Conservation (phyloP, 2,113 vertebrate species). For the Trematocara nigrifrons region DNA sequence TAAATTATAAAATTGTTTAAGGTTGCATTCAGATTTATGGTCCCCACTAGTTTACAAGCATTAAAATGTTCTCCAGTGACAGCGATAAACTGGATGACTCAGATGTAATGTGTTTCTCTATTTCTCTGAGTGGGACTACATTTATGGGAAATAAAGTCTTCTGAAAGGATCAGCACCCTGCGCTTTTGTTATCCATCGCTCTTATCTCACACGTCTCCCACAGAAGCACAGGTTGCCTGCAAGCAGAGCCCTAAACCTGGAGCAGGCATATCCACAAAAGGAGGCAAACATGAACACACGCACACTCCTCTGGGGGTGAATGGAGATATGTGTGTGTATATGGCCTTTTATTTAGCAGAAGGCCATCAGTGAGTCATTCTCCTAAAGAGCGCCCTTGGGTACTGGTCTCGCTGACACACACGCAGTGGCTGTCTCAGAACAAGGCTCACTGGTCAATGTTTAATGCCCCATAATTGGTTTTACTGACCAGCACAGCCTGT, state of each 20-base stretch:
- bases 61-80: background rate
- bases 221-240: background rate
- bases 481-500: slow-evolving; percentile 13
- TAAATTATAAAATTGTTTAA: background rate
- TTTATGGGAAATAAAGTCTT: slow-evolving; percentile 3
- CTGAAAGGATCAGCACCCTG: slow-evolving; percentile 17
- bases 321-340: background rate
- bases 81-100: background rate
- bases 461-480: slow-evolving; percentile 47
- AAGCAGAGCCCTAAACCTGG: slow-evolving; percentile 7
- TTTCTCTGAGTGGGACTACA: background rate
- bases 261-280: background rate
- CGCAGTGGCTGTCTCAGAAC: background rate
- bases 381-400: slow-evolving; percentile 17
- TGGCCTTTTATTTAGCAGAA: slow-evolving; percentile 36
- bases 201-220: background rate
- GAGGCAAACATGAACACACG: background rate
- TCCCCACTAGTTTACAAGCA: background rate
- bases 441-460: slow-evolving; percentile 40
- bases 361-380: slow-evolving; percentile 41
- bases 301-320: background rate
- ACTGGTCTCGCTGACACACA: background rate
- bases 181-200: slow-evolving; percentile 1
- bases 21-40: background rate
- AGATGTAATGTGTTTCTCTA: background rate